A percentile compares a stretch with the other conserved stretches of the same genome.
phyloP scores from a whole-genome alignment of 2,113 vertebrate species.

The Centrocercus urophasianus region DNA sequence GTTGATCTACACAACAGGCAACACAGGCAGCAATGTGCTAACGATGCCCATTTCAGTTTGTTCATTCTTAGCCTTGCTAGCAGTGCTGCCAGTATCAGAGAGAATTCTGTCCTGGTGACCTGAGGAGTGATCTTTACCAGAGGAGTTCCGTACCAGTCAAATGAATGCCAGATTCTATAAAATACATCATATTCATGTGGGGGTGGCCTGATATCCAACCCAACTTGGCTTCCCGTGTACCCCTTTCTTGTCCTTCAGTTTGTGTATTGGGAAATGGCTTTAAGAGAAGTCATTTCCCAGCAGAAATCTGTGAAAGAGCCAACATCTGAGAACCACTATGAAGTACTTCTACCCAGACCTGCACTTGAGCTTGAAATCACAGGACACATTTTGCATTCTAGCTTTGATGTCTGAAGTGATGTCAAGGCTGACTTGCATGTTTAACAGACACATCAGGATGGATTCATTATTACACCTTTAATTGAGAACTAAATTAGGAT shows the following conservation, averaged over 20 bases:
- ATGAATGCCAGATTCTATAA: neutral
- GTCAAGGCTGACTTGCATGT: neutral
- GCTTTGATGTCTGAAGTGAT: neutral
- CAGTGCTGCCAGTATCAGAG: neutral
- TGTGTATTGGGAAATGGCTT: neutral
- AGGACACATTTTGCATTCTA: too few relatives aligned
- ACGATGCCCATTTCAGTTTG: neutral
- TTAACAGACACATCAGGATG: neutral
- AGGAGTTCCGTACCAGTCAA: too few relatives aligned
- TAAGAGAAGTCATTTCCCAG: neutral
- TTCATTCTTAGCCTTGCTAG: neutral
- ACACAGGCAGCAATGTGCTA: neutral
- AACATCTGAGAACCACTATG: neutral
- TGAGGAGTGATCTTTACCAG: neutral
- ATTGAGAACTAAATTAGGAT: neutral
- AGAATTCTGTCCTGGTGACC: neutral
- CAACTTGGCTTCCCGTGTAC: neutral
- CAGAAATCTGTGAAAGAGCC: neutral
- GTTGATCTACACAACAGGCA: neutral
- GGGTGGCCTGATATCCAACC: neutral
- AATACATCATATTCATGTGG: rapidly evolving
- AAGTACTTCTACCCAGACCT: neutral
- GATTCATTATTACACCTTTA: neutral
- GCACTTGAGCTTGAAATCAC: neutral
- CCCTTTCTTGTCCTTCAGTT: neutral